These are phyloP conservation scores for Parasteatoda tepidariorum DNA, from an alignment of 1,140 invertebrate genomes.

Conservation along the genomic window DNA sequence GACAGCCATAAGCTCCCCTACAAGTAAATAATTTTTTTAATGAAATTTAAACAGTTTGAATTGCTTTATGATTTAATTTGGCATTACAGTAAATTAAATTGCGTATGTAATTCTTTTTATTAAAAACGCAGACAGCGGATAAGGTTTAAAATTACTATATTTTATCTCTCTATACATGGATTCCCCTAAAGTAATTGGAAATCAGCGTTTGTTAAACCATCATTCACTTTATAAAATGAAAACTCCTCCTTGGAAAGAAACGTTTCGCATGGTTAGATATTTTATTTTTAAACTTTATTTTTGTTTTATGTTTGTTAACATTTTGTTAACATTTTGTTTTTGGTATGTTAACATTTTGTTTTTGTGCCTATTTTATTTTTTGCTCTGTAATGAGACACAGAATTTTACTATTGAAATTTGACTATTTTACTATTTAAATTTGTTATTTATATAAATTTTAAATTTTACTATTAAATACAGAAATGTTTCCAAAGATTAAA, in stretches of 20 bases:
- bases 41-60: too few species aligned
- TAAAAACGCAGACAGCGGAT: too few species aligned
- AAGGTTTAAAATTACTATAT: too few species aligned
- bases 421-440: not conserved
- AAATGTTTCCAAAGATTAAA: not conserved
- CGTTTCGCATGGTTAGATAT: conserved; percentile 16
- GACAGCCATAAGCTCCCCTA: too few species aligned
- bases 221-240: conserved; percentile 16
- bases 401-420: not conserved
- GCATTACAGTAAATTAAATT: too few species aligned
- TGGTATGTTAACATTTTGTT: not conserved
- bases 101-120: too few species aligned
- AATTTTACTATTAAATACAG: not conserved
- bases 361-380: not conserved
- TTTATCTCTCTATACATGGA: not conserved
- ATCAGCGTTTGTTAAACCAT: not conserved
- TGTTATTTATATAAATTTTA: not conserved
- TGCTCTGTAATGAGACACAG: not conserved
- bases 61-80: too few species aligned
- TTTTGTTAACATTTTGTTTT: not conserved
- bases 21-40: too few species aligned
- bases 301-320: not conserved
- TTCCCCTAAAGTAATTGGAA: not conserved
- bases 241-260: conserved; percentile 30
- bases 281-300: not conserved